These are phyloP conservation scores for Pteromalus puparum DNA, from an alignment of 1,140 invertebrate species.

Conservation along the genomic window DNA sequence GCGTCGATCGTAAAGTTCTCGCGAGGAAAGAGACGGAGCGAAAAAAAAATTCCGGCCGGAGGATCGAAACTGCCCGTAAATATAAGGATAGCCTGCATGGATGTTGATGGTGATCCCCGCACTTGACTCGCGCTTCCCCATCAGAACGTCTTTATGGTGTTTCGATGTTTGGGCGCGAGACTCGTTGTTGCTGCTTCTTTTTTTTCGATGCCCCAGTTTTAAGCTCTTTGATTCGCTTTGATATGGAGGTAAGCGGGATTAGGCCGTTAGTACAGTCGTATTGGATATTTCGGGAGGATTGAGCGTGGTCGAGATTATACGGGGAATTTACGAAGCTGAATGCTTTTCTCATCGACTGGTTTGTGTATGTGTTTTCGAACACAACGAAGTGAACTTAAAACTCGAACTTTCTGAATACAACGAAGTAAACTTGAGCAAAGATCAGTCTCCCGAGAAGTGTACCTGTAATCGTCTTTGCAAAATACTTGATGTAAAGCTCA, in stretches of 20 bases:
- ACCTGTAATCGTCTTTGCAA: no score
- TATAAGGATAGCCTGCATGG: neutral
- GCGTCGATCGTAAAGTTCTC: slow-evolving; percentile 13
- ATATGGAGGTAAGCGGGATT: no score
- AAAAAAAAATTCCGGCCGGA: neutral
- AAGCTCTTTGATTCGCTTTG: neutral
- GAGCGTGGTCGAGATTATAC: neutral
- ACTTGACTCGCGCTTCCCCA: neutral
- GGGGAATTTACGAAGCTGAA: neutral
- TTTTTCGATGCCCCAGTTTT: neutral
- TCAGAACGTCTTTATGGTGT: neutral
- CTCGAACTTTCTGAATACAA: no score
- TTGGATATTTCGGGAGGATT: neutral
- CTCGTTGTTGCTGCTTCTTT: neutral
- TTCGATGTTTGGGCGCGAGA: neutral
- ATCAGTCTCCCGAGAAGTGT: no score
- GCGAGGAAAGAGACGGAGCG: neutral
- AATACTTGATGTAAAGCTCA: no score
- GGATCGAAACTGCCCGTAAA: slow-evolving; percentile 22
- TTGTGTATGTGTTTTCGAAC: neutral
- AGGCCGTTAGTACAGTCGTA: neutral
- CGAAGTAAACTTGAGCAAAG: no score
- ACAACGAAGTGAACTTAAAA: no score
- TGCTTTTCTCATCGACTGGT: neutral
- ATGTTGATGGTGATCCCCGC: slow-evolving; percentile 6